phyloP scores from a whole-genome alignment of 2,113 vertebrate genomes.

The Todiramphus chloris region DNA sequence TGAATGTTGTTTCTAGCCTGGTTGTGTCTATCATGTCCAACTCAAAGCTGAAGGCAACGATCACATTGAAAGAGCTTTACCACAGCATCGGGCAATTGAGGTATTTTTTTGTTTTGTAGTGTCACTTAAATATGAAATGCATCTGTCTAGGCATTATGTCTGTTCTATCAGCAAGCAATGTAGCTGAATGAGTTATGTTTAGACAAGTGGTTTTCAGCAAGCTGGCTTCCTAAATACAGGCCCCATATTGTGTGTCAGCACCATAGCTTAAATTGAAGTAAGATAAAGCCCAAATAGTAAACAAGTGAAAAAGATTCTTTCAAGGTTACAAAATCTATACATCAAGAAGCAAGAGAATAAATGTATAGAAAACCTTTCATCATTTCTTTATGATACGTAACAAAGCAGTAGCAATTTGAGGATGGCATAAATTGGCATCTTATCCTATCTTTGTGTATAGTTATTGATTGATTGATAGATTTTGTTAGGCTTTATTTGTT shows the following conservation, averaged over 20 bases:
- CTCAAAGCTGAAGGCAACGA: conserved; percentile 94
- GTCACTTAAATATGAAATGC: not conserved
- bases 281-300: not conserved
- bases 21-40: conserved; percentile 90
- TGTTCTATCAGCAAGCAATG: not conserved
- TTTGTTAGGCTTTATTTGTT: not conserved
- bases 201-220: not conserved
- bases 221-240: not conserved
- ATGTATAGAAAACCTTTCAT: not conserved
- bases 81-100: conserved; percentile 87
- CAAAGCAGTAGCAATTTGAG: not conserved
- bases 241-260: not conserved
- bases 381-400: not conserved
- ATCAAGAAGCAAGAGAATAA: not conserved
- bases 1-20: conserved; percentile 79
- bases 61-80: conserved; percentile 95
- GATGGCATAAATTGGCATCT: not conserved
- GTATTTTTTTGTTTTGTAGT: conserved; percentile 60
- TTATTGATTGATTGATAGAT: not conserved
- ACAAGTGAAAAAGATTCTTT: not conserved
- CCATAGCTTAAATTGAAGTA: not conserved
- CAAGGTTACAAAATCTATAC: not conserved
- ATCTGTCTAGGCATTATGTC: not conserved
- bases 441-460: not conserved
- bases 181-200: not conserved